Percentiles rank a stretch among this genome's conserved stretches.
Conservation (phyloP, 23 tunicate species). For the Clavelina lepadiformis region DNA sequence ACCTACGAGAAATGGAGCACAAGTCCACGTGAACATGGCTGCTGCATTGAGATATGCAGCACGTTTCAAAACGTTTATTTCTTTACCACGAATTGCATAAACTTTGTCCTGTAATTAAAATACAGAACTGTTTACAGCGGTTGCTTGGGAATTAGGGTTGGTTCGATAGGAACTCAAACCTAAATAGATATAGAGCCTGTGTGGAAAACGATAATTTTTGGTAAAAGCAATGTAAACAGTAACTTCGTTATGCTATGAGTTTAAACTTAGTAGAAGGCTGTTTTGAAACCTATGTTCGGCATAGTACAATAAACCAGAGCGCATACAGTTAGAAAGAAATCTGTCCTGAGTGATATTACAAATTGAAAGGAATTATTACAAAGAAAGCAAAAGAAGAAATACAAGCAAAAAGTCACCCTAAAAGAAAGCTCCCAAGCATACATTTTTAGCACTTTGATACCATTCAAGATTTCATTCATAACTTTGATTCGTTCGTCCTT, state of each 20-base stretch:
- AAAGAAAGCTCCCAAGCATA: constrained; percentile 83
- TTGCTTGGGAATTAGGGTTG: too few species aligned
- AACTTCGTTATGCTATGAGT: too few species aligned
- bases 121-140: too few species aligned
- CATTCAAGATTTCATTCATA: constrained; percentile 76
- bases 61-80: constrained; percentile 45
- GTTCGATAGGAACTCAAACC: too few species aligned
- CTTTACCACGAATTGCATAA: constrained; percentile 45
- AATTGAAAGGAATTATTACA: background rate
- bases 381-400: background rate
- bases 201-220: too few species aligned
- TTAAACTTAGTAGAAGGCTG: too few species aligned
- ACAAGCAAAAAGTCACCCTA: constrained; percentile 29
- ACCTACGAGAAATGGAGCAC: constrained; percentile 86
- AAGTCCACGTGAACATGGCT: constrained; percentile 77
- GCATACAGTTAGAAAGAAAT: too few species aligned
- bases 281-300: background rate
- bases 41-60: constrained; percentile 79
- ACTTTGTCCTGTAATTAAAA: constrained; percentile 77
- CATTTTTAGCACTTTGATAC: constrained; percentile 69
- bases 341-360: background rate
- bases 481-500: constrained; percentile 71
- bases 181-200: too few species aligned
- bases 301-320: too few species aligned
- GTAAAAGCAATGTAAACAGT: too few species aligned